These are phyloP conservation scores for Falco cherrug DNA, from an alignment of 2,797 vertebrate genomes.

Conservation along the genomic window DNA sequence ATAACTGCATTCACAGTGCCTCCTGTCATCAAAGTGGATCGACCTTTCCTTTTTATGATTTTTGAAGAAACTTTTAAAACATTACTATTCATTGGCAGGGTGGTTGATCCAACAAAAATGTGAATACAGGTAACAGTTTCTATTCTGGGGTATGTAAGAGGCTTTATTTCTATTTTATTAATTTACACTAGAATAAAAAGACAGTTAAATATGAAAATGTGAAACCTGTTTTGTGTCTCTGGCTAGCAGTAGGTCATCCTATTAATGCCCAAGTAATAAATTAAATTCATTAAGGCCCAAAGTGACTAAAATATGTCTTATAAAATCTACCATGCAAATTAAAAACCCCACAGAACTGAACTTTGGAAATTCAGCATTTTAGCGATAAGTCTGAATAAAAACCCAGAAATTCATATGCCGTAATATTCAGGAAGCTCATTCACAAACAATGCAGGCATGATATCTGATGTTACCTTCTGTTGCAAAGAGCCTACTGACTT, in stretches of 20 bases:
- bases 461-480: background rate
- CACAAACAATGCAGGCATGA: background rate
- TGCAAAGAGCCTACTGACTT: background rate
- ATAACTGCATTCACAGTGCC: conserved; percentile 84
- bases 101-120: conserved; percentile 84
- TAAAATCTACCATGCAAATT: background rate
- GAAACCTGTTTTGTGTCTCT: background rate
- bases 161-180: conserved; percentile 8
- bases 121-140: conserved; percentile 49
- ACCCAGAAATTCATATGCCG: background rate
- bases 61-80: conserved; percentile 86
- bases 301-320: background rate
- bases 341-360: background rate
- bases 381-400: background rate
- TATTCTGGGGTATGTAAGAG: background rate
- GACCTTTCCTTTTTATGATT: conserved; percentile 91
- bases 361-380: background rate
- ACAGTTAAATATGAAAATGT: background rate
- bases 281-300: background rate
- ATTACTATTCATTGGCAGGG: conserved; percentile 90
- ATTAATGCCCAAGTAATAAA: background rate
- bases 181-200: conserved; percentile 22
- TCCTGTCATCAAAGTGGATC: conserved; percentile 78
- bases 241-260: background rate
- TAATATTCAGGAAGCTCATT: background rate